Percentiles rank a stretch among this genome's conserved stretches.
These are phyloP conservation scores for Raphicerus campestris DNA, from an alignment of 2,113 vertebrate species.

Conservation along the genomic window DNA sequence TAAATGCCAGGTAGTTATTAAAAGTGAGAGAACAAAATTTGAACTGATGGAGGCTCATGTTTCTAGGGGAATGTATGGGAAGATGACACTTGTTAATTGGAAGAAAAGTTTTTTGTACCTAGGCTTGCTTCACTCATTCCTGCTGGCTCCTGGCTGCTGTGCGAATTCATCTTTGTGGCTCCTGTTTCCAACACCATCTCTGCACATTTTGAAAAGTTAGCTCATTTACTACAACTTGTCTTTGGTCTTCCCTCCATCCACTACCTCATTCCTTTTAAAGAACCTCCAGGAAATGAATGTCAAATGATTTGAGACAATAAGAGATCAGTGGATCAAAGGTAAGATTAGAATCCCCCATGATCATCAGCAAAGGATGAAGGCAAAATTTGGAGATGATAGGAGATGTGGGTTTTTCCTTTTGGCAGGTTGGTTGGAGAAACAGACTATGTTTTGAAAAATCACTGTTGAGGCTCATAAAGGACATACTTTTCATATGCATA, in stretches of 20 bases:
- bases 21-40: neutral
- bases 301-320: neutral
- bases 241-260: neutral
- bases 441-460: neutral
- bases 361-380: neutral
- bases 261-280: neutral
- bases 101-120: neutral
- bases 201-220: neutral
- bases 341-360: neutral
- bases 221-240: neutral
- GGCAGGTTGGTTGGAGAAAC: neutral
- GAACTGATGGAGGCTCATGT: neutral
- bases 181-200: neutral
- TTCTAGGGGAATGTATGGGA: neutral
- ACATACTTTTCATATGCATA: neutral
- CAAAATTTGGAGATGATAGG: neutral
- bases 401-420: neutral
- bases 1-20: neutral
- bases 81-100: neutral
- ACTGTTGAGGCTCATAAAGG: neutral
- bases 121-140: neutral
- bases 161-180: rapidly evolving
- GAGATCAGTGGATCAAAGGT: neutral
- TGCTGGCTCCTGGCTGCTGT: neutral
- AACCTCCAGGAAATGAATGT: neutral